A percentile compares a stretch with the other conserved stretches of the same genome.
phyloP scores from a whole-genome alignment of 2,888 invertebrate species.

The Agrotis clavis region DNA sequence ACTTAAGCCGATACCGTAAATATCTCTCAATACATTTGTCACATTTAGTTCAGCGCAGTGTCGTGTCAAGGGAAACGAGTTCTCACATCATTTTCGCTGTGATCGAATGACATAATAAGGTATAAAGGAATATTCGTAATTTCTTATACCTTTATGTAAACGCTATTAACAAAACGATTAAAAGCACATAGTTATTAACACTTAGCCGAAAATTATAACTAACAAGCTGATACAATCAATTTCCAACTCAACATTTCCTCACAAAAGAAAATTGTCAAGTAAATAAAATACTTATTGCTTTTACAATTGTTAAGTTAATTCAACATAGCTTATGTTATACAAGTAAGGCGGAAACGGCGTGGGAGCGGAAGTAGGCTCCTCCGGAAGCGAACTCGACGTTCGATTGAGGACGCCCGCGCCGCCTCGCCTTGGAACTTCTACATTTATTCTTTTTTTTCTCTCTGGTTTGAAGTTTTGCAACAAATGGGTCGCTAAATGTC shows the following conservation, averaged over 20 bases:
- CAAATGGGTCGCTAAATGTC: constrained; percentile 53
- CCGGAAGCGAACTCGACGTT: constrained; percentile 69
- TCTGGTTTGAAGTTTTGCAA: constrained; percentile 42
- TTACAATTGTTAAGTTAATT: constrained; percentile 41
- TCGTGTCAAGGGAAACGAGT: background rate
- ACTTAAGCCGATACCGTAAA: background rate
- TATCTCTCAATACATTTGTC: background rate
- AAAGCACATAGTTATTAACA: no score
- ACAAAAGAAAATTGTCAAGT: constrained; percentile 7
- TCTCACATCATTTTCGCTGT: background rate
- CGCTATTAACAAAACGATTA: no score
- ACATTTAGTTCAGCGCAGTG: no score
- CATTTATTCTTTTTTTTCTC: constrained; percentile 53
- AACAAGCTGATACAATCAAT: background rate
- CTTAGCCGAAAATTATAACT: background rate
- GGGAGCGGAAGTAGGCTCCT: constrained; percentile 69
- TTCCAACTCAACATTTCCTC: background rate
- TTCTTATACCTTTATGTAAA: background rate
- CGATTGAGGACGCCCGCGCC: constrained; percentile 68
- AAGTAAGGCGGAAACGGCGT: constrained; percentile 54
- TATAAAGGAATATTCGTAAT: background rate
- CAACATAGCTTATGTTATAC: constrained; percentile 49
- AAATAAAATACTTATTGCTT: constrained; percentile 29
- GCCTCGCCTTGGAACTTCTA: constrained; percentile 63
- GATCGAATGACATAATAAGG: background rate